These are phyloP conservation scores for Corythornis vintsioides DNA, from an alignment of 2,113 vertebrate genomes.

Conservation along the genomic window DNA sequence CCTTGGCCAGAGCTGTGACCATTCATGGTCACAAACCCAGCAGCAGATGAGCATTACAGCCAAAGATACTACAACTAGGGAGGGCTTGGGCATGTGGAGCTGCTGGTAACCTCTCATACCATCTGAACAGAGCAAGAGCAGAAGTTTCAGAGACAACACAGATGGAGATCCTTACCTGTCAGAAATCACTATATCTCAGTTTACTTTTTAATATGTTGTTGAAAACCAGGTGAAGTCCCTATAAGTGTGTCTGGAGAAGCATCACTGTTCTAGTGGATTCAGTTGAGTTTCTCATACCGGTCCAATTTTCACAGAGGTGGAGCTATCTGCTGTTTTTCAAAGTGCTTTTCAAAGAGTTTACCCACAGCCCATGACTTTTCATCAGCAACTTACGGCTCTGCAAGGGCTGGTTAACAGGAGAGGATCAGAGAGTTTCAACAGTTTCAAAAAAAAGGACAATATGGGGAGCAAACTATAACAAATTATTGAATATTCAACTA, in stretches of 20 bases:
- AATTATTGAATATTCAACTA: neutral
- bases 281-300: neutral
- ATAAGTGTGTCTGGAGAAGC: neutral
- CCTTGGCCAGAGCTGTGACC: neutral
- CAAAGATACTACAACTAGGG: neutral
- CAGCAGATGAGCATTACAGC: neutral
- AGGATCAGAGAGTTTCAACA: neutral
- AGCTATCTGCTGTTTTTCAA: slow-evolving; percentile 26
- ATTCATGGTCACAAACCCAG: neutral
- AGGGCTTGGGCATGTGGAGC: neutral
- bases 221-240: neutral
- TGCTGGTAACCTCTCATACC: neutral
- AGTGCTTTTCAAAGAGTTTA: slow-evolving; percentile 31
- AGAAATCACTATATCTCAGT: neutral
- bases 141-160: neutral
- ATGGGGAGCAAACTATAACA: neutral
- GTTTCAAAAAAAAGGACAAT: neutral
- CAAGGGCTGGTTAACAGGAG: neutral
- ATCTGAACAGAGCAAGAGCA: neutral
- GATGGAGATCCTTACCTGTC: neutral
- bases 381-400: neutral
- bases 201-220: neutral
- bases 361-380: slow-evolving; percentile 22
- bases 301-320: slow-evolving; percentile 34
- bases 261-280: neutral